A percentile compares a stretch with the other conserved stretches of the same genome.
Conservation (phyloP, 2,888 invertebrate genomes). For the Geotrupes spiniger region DNA sequence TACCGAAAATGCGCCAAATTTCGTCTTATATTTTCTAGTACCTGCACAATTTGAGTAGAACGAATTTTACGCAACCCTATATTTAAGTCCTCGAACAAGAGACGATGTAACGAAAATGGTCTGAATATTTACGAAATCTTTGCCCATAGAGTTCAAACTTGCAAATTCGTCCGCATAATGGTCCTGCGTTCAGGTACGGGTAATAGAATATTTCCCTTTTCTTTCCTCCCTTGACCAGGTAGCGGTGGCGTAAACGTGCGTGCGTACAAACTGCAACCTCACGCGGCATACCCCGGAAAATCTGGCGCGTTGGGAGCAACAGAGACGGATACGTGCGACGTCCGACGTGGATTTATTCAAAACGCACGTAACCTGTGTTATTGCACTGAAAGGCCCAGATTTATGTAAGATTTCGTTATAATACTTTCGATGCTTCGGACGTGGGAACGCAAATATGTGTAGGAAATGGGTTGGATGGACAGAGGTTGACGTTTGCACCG, state of each 20-base stretch:
- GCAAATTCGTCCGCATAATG: slow-evolving; percentile 12
- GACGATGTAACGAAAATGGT: slow-evolving; percentile 22
- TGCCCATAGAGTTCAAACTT: slow-evolving; percentile 3
- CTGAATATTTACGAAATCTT: slow-evolving; percentile 10
- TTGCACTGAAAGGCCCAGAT: slow-evolving; percentile 28
- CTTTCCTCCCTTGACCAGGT: slow-evolving; percentile 30
- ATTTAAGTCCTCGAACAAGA: slow-evolving; percentile 20
- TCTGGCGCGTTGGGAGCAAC: slow-evolving; percentile 5
- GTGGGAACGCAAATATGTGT: slow-evolving; percentile 34
- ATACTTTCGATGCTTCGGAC: slow-evolving; percentile 28
- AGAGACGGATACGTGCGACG: slow-evolving; percentile 2
- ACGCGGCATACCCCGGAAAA: too few species aligned
- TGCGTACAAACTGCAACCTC: too few species aligned
- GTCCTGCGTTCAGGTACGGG: slow-evolving; percentile 24
- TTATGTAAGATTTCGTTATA: slow-evolving; percentile 33
- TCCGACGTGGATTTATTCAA: slow-evolving; percentile 2
- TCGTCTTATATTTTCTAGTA: slow-evolving; percentile 17
- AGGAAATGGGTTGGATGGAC: slow-evolving; percentile 30
- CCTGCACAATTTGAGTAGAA: slow-evolving; percentile 32
- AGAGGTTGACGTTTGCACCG: slow-evolving; percentile 14
- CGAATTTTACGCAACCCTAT: slow-evolving; percentile 30
- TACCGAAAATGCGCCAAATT: not conserved
- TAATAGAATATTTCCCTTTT: slow-evolving; percentile 28
- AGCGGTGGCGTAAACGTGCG: slow-evolving; percentile 20
- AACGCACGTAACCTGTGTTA: slow-evolving; percentile 11